Percentiles rank a stretch among this genome's conserved stretches.
Conservation (phyloP, 2,797 vertebrate species). For the Pagetopsis macropterus region DNA sequence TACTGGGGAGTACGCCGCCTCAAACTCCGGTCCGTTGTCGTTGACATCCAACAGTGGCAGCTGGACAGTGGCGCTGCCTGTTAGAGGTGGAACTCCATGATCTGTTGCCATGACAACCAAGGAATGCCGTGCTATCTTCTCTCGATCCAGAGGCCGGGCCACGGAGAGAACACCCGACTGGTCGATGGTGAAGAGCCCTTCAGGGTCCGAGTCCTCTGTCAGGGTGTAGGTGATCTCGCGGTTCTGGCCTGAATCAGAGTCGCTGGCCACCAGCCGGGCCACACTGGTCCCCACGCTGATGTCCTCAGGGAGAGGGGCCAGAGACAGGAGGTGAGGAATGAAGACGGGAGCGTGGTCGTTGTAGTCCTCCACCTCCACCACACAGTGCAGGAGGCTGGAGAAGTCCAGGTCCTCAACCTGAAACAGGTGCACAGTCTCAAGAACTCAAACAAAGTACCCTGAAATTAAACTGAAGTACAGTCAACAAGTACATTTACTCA, state of each 20-base stretch:
- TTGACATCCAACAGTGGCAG: constrained; percentile 89
- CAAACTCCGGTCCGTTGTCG: constrained; percentile 90
- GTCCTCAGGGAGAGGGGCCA: constrained; percentile 86
- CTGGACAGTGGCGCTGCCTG: constrained; percentile 87
- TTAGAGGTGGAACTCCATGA: constrained; percentile 83
- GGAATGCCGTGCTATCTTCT: constrained; percentile 81
- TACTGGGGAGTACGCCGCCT: constrained; percentile 84
- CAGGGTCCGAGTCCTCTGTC: constrained; percentile 84
- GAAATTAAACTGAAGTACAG: too few relatives aligned
- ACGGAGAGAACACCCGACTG: constrained; percentile 85
- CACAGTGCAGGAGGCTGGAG: constrained; percentile 85
- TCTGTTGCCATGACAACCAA: constrained; percentile 88
- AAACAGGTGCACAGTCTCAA: neutral
- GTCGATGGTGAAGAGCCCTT: constrained; percentile 85
- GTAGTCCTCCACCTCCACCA: constrained; percentile 89
- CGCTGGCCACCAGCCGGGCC: constrained; percentile 84
- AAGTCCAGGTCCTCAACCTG: constrained; percentile 90
- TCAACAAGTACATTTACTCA: too few relatives aligned
- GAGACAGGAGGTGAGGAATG: constrained; percentile 83
- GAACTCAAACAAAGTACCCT: neutral
- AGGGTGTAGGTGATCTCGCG: constrained; percentile 87
- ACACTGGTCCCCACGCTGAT: constrained; percentile 85
- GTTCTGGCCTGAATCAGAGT: constrained; percentile 89
- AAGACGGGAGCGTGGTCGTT: constrained; percentile 92
- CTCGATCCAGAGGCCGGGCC: constrained; percentile 84